Base-by-base conservation (phyloP, 2,888 invertebrate species). In the Drosophila sordidula region DNA sequence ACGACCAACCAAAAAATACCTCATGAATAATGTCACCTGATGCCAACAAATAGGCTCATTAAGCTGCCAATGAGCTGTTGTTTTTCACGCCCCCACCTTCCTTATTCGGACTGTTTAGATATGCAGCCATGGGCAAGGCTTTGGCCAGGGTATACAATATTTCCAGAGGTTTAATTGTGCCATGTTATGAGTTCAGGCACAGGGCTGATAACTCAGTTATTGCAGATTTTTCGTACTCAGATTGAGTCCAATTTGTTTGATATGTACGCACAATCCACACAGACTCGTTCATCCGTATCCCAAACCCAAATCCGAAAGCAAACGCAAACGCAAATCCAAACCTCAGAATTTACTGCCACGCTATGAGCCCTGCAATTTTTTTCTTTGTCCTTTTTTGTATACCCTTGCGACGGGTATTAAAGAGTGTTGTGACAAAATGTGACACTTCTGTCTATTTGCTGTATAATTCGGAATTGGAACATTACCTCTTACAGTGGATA, bases 1-100 rank as follows among this genome's bases (percentile, higher is more conserved):
- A 6, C 12, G 47, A 16, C 41, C 29, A 39, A 41, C 32, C 26
- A 26, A 39, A 61, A 64, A 67, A 16, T 16, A 11, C 3, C 47
- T 38, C 75, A 63, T 77, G 63, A 77, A 67, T 62, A 77, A 75
- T 75, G 78, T 70, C 78, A 75, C 46, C 72, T 59, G 78, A 64
- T 49, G 71, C 49, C 65, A 63, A 55, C 66, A 76, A 78, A 78
- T 70, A 45, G 66, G 41, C 62, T 62, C 62, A 52, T 70, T 79
- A 67, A 41, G 75, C 38, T 51, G 57, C 44, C 74, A 66, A 62
- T 62, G 66, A 39, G 49, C 25, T 39, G 38, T 59, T 51, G 58
- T 75, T 65, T 25, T 57, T 58, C 44, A 46, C 57, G 50, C 22
- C 36, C 18, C 26, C 26, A 18, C 26, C 26, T 26, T 4, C 36